These are phyloP conservation scores for Vidua chalybeata DNA, from an alignment of 2,113 vertebrate genomes.

Conservation along the genomic window DNA sequence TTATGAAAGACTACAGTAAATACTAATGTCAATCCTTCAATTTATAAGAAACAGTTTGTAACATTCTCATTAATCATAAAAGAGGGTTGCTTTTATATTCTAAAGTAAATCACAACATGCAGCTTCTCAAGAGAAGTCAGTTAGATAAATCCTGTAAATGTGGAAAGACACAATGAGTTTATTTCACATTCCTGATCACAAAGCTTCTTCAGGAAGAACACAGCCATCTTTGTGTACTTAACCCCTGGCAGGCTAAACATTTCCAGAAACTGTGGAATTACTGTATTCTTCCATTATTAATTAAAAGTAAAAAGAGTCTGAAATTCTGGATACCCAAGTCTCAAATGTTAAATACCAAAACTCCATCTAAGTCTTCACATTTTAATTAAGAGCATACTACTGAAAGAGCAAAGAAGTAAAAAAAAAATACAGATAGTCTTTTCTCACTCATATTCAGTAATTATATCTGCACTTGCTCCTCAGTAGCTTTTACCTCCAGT, in stretches of 20 bases:
- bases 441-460: not conserved
- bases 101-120: not conserved
- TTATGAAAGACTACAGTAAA: not conserved
- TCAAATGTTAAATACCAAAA: not conserved
- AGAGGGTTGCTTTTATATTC: not conserved
- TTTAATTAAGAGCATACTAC: not conserved
- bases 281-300: not conserved
- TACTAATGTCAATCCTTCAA: not conserved
- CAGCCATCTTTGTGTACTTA: not conserved
- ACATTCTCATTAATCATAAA: not conserved
- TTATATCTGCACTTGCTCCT: not conserved
- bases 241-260: not conserved
- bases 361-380: not conserved
- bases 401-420: not conserved
- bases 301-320: not conserved
- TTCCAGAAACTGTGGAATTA: not conserved
- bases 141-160: not conserved
- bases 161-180: not conserved
- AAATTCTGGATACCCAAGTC: not conserved
- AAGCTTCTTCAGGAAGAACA: not conserved
- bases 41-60: not conserved
- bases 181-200: not conserved
- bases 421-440: not conserved
- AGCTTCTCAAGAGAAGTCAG: not conserved
- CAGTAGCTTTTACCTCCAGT: constrained; percentile 75